A percentile compares a stretch with the other conserved stretches of the same genome.
Conservation (phyloP, 2,113 vertebrate species). For the Albula goreensis region DNA sequence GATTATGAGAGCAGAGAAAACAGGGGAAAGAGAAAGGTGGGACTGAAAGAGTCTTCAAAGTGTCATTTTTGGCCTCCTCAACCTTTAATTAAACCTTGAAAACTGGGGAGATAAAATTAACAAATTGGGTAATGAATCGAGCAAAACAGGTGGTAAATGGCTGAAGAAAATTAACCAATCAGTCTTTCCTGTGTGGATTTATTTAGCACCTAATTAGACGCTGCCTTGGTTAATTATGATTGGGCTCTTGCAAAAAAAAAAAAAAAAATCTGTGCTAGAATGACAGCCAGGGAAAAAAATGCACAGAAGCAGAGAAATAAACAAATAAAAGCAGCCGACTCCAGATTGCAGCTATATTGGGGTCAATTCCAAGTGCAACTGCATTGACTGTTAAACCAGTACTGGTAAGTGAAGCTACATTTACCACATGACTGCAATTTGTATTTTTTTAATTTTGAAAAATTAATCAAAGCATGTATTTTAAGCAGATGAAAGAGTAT, state of each 20-base stretch:
- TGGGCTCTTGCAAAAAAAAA: conserved; percentile 60
- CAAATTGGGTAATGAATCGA: conserved; percentile 77
- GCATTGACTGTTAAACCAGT: background rate
- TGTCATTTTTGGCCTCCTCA: conserved; percentile 70
- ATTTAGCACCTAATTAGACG: conserved; percentile 77
- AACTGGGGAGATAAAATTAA: conserved; percentile 71
- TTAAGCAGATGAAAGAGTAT: too few relatives aligned
- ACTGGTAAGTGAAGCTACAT: conserved; percentile 5
- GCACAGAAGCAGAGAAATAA: conserved; percentile 51
- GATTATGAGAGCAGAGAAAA: conserved; percentile 48
- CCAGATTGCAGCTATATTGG: conserved; percentile 15
- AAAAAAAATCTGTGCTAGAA: conserved; percentile 53
- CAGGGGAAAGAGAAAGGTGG: conserved; percentile 40
- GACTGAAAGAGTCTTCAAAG: conserved; percentile 64
- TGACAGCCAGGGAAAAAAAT: conserved; percentile 68
- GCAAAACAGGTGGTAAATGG: conserved; percentile 77
- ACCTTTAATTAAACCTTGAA: conserved; percentile 72
- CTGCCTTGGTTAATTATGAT: conserved; percentile 78
- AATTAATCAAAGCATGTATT: too few relatives aligned
- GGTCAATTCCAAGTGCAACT: conserved; percentile 7
- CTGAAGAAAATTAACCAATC: conserved; percentile 76
- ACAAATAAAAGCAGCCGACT: conserved; percentile 19
- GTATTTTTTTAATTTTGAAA: background rate
- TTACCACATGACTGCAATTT: background rate
- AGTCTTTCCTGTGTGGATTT: conserved; percentile 73